These are phyloP conservation scores for Microcebus tavaratra DNA, from an alignment of 2,113 vertebrate species.

Conservation along the genomic window DNA sequence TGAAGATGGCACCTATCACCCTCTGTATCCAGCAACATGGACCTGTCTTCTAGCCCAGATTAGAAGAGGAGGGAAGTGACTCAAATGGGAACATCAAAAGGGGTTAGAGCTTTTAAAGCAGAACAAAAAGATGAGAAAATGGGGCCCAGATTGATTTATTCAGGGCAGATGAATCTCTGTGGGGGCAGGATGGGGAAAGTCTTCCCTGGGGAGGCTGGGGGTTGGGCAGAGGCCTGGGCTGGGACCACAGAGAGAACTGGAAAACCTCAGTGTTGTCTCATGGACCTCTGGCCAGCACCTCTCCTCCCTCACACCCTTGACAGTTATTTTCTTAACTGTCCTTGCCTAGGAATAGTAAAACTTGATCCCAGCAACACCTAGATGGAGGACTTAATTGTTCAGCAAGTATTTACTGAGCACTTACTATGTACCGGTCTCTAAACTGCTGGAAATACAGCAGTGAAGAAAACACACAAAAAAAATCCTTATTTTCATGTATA, in stretches of 20 bases:
- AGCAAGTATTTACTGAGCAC: neutral
- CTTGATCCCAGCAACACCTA: neutral
- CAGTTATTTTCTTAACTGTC: neutral
- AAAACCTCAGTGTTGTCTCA: neutral
- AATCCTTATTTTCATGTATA: neutral
- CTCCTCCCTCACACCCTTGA: neutral
- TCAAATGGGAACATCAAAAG: neutral
- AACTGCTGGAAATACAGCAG: neutral
- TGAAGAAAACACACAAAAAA: neutral
- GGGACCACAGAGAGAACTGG: neutral
- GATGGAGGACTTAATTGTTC: neutral
- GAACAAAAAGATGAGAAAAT: neutral
- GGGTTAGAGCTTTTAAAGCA: neutral
- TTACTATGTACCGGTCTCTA: neutral
- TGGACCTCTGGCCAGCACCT: neutral
- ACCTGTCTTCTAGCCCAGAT: neutral
- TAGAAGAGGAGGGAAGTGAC: neutral
- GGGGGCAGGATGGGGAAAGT: neutral
- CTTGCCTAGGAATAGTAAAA: neutral
- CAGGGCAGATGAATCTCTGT: neutral
- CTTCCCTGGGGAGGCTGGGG: neutral
- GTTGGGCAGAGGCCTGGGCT: neutral
- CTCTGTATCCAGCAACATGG: neutral
- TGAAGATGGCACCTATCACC: neutral
- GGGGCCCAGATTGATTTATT: neutral